Evolutionary conservation across 2,797 vertebrate species (phyloP), one percentile per base, ranked within the genome.

Genomic region (Chrysocyon brachyurus): DNA sequence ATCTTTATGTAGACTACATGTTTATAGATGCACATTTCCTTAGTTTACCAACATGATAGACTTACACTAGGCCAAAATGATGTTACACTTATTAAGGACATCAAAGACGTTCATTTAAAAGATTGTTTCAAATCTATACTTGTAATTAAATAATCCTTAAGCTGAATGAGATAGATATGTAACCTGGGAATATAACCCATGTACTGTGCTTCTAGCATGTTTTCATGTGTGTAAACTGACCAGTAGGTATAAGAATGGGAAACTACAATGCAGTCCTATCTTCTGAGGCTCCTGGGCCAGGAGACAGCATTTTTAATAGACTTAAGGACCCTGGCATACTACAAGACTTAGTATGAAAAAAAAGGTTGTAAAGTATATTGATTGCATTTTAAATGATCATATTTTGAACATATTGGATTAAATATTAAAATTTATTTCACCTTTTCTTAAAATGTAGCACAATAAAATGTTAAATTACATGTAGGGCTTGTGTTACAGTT

Each of bases 41-140:
- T 84, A 85, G 24, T 72, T 61, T 95, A 24, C 57, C 72, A 92
- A 12, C 31, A 56, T 54, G 22, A 59, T 54, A 24, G 64, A 19
- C 46, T 85, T 57, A 46, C 10, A 36, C 28, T 63, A 59, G 56
- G 56, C 33, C 61, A 73, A 15, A 92, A 83, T 77, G 14, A 46
- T 59, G 26, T 66, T 79, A 57, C 61, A 73, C 15, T 49, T 91
- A 59, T 89, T 89, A 81, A 88, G 40, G 90, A 94, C 26, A 57
- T 57, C 22, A 46, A 78, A 64, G 79, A 72, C 19, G 31, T 36
- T 84, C 73, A 17, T 87, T 46, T 94, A 84, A 81, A 56, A 84
- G 21, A 54, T 46, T 61, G 8, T n/a, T 52, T 54, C 88, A 77
- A 72, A 46, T 21, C 26, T 86, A 1, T 28, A 19, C n/a, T 66